Conservation (phyloP, 1,140 invertebrate genomes). For the Antheraea mylitta region DNA sequence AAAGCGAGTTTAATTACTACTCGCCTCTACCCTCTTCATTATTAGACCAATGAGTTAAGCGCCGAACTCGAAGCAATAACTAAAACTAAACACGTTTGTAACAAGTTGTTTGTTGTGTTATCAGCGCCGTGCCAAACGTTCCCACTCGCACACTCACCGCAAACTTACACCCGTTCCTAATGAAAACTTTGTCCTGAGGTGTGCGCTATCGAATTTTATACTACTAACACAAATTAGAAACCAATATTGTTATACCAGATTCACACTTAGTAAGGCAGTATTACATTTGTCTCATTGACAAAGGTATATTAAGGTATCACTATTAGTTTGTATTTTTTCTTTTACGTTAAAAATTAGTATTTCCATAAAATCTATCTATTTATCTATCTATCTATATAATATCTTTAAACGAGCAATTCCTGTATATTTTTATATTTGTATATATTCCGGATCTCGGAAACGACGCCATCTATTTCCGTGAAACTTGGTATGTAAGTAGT, state of each 20-base stretch:
- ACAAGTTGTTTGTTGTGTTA: slow-evolving; percentile 76
- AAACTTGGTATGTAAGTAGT: too few relatives aligned
- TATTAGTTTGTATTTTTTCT: too few relatives aligned
- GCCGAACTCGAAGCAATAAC: slow-evolving; percentile 72
- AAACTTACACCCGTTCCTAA: slow-evolving; percentile 64
- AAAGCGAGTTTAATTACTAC: slow-evolving; percentile 58
- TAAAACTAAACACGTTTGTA: slow-evolving; percentile 76
- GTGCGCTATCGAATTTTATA: slow-evolving; percentile 42
- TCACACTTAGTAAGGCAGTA: background rate
- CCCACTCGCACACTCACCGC: slow-evolving; percentile 57
- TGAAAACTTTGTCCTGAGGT: slow-evolving; percentile 68
- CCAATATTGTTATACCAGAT: background rate
- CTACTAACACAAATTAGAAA: slow-evolving; percentile 10
- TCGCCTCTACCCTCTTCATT: slow-evolving; percentile 57
- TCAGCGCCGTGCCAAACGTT: slow-evolving; percentile 67
- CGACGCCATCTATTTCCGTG: too few relatives aligned
- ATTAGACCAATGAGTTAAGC: slow-evolving; percentile 68
- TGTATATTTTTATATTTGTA: too few relatives aligned
- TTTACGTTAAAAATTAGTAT: too few relatives aligned
- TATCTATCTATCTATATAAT: too few relatives aligned
- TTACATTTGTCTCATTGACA: background rate
- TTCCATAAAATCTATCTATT: too few relatives aligned
- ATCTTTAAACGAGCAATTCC: too few relatives aligned
- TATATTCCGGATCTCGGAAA: too few relatives aligned
- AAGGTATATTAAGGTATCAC: too few relatives aligned